phyloP scores from a whole-genome alignment of 2,113 vertebrate species.

The Toxotes chatareus region DNA sequence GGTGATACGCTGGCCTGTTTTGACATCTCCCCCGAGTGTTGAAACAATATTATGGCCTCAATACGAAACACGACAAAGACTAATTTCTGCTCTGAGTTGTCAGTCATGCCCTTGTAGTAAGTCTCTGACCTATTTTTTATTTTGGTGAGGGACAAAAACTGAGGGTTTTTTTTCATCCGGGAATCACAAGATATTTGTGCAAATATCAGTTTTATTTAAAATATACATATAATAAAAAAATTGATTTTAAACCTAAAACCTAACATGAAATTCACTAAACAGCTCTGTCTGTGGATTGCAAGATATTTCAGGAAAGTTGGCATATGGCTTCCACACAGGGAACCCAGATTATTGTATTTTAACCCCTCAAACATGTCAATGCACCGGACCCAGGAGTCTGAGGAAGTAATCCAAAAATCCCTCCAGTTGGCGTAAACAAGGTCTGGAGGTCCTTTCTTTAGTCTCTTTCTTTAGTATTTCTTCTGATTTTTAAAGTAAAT shows the following conservation, averaged over 20 bases:
- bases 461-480: background rate
- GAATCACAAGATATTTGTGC: background rate
- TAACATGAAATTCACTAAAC: background rate
- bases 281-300: background rate
- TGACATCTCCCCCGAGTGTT: constrained; percentile 59
- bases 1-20: constrained; percentile 65
- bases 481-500: background rate
- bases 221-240: background rate
- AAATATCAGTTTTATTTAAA: background rate
- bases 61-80: constrained; percentile 45
- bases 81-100: constrained; percentile 50
- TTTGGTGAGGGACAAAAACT: constrained; percentile 7
- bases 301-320: constrained; percentile 6
- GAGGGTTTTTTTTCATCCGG: background rate
- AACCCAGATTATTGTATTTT: constrained; percentile 29
- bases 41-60: constrained; percentile 64
- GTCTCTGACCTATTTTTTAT: constrained; percentile 51
- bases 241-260: background rate
- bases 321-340: constrained; percentile 49
- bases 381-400: background rate
- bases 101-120: constrained; percentile 15
- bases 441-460: background rate
- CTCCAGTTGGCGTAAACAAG: background rate
- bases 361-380: background rate
- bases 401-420: background rate